Evolutionary conservation across 2,797 vertebrate species (phyloP), one percentile per base, ranked within the genome.

Genomic region (Dermochelys coriacea): DNA sequence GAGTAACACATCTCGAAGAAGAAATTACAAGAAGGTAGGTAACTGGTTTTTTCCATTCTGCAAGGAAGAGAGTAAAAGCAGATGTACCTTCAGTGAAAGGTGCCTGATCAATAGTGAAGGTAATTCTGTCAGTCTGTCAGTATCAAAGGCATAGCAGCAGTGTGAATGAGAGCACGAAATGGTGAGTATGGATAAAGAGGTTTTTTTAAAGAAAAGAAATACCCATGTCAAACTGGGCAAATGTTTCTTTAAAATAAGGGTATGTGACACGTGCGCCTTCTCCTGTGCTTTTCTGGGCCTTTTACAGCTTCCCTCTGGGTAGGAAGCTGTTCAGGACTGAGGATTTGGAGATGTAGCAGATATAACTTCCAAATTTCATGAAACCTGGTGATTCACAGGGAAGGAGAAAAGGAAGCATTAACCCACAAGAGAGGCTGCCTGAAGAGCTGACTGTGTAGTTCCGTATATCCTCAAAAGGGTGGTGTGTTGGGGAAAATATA

Each of bases 41-140:
- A 54, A 25, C 54, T 9, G 4, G 11, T 45, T 74, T 12, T 74
- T 54, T 91, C 77, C 8, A 78, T 93, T 93, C 87, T 83, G 81
- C 54, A 93, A 68, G 57, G 64, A 34, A 80, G 86, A 94, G 86
- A 93, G 87, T 47, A 6, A 86, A 85, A 12, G 1, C 79, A 77
- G 29, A 64, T 91, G 91, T 95, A 37, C 57, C 82, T 93, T 54
- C 82, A 31, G 14, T 27, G 41, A 47, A 47, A 47, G 45, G 71
- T 75, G 27, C 25, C 12, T 75, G 91, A 90, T 74, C 55, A 86
- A 37, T 21, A 79, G 3, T 18, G 11, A 89, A 93, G 71, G 41
- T 9, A n/a, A 27, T 78, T 89, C 74, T 93, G 51, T 16, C 81
- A 84, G 90, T 89, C 74, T 93, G 51, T 16, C 81, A 84, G 90